These are phyloP conservation scores for Lepidochitona cinerea DNA, from an alignment of 2,888 invertebrate species.

Conservation along the genomic window DNA sequence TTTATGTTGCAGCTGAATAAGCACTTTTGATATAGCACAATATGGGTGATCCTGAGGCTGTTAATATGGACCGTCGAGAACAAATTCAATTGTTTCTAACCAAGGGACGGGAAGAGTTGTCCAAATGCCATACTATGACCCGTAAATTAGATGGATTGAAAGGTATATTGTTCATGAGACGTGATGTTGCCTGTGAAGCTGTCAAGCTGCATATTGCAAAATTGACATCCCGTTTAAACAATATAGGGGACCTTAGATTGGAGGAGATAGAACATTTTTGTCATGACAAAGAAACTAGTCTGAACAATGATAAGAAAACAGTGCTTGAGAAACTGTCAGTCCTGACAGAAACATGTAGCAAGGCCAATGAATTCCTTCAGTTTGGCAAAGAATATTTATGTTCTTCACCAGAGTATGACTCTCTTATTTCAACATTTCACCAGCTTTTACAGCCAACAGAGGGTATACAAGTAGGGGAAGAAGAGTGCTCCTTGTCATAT, in stretches of 20 bases:
- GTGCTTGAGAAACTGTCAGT: not conserved
- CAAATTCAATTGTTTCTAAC: not conserved
- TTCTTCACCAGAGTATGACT: not conserved
- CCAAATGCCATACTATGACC: not conserved
- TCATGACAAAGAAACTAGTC: not conserved
- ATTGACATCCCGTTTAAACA: not conserved
- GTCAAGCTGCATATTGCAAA: not conserved
- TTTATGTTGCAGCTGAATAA: no score
- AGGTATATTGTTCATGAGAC: not conserved
- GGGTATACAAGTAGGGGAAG: not conserved
- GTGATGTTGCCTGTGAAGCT: not conserved
- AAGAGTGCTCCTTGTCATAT: not conserved
- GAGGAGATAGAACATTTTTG: not conserved
- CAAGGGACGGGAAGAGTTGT: not conserved
- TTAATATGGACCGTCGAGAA: not conserved
- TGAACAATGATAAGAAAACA: not conserved
- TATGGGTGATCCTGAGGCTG: no score
- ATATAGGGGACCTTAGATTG: not conserved
- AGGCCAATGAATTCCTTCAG: not conserved
- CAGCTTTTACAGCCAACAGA: not conserved
- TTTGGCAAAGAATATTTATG: not conserved
- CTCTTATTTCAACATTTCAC: not conserved
- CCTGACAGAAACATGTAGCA: not conserved
- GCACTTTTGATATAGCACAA: no score
- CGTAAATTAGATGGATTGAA: not conserved